Conservation (phyloP, 2,113 vertebrate species). For the Piaya cayana region DNA sequence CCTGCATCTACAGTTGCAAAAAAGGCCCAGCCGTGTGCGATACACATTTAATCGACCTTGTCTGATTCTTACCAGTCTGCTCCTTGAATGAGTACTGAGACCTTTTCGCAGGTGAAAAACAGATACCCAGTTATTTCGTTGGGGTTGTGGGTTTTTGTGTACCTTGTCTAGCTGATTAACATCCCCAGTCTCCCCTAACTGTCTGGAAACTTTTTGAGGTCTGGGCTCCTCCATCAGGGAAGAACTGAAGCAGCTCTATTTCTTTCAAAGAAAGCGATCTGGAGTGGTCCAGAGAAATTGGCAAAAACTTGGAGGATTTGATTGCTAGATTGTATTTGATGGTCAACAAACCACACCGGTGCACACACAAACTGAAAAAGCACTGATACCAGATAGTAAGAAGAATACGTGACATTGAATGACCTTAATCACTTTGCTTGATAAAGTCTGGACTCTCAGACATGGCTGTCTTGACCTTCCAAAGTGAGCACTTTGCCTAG, state of each 20-base stretch:
- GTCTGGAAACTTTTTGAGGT: neutral
- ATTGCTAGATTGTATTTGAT: neutral
- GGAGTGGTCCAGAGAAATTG: neutral
- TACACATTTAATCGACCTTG: neutral
- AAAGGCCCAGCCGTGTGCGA: neutral
- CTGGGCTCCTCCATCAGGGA: neutral
- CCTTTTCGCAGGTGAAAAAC: neutral
- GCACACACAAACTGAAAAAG: neutral
- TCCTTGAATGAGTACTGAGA: neutral
- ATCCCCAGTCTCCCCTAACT: neutral
- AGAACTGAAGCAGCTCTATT: neutral
- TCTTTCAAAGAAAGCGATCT: neutral
- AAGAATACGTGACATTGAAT: neutral
- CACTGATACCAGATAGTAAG: neutral
- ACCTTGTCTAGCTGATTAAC: neutral
- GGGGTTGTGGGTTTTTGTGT: too few species aligned
- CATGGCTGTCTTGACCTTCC: neutral
- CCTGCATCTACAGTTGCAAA: neutral
- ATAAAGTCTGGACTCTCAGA: neutral
- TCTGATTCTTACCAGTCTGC: neutral
- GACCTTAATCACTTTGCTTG: neutral
- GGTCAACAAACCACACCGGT: neutral
- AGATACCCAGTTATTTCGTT: neutral
- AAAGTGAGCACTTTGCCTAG: neutral
- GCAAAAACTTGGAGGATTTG: neutral